A percentile compares a stretch with the other conserved stretches of the same genome.
These are phyloP conservation scores for Anser brachyrhynchus DNA, from an alignment of 2,113 vertebrate species.

Conservation along the genomic window DNA sequence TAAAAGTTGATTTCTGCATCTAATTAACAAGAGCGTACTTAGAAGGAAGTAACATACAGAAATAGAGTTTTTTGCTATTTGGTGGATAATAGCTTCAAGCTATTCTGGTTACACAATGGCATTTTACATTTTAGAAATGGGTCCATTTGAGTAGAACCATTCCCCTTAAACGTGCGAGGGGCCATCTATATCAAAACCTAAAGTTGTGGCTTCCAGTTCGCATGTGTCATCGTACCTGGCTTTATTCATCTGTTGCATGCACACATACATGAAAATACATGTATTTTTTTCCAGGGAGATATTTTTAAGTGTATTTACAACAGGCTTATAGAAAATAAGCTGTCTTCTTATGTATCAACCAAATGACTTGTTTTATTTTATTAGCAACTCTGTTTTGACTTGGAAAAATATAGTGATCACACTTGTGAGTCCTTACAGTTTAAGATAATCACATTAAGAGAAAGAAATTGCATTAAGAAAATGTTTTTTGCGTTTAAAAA, in stretches of 20 bases:
- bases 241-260: neutral
- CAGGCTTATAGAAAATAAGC: neutral
- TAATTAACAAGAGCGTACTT: neutral
- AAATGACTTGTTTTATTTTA: neutral
- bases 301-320: neutral
- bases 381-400: neutral
- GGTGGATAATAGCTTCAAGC: neutral
- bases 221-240: neutral
- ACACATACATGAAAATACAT: rapidly evolving
- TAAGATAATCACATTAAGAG: neutral
- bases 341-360: neutral
- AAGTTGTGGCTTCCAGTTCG: neutral
- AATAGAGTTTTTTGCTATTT: neutral
- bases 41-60: neutral
- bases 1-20: neutral
- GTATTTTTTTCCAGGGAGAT: neutral
- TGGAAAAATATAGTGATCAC: neutral
- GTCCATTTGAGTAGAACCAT: neutral
- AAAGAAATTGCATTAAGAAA: neutral
- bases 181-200: neutral
- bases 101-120: neutral
- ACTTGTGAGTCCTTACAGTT: neutral
- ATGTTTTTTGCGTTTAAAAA: neutral
- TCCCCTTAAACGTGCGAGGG: neutral
- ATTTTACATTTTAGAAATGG: neutral